Evolutionary conservation across 2,888 invertebrate species (phyloP).

Genomic region (Drosophila macrospina): DNA sequence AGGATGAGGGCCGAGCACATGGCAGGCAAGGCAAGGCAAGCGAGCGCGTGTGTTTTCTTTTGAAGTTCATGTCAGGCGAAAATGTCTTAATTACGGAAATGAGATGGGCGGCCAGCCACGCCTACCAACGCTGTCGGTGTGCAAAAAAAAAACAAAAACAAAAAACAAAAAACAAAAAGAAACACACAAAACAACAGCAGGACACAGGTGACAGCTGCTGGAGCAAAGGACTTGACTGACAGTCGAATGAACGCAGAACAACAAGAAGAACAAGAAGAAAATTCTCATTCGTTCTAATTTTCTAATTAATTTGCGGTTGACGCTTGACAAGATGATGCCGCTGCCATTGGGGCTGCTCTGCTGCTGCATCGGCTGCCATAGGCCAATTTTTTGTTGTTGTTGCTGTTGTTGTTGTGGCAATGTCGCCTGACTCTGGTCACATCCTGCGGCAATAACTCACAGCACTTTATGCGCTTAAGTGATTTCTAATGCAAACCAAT

Average conservation of each 20-base stretch:
- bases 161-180: background rate
- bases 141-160: background rate
- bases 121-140: conserved; percentile 14
- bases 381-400: no score
- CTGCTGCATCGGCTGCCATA: no score
- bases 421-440: conserved; percentile 51
- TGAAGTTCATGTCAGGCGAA: conserved; percentile 70
- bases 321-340: conserved; percentile 21
- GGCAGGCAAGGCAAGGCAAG: background rate
- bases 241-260: conserved; percentile 21
- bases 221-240: conserved; percentile 5
- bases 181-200: conserved; percentile 1
- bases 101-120: conserved; percentile 15
- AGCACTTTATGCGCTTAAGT: conserved; percentile 81
- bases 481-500: conserved; percentile 82
- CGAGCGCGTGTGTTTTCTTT: conserved; percentile 48
- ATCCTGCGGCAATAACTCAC: conserved; percentile 81
- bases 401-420: no score
- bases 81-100: conserved; percentile 71
- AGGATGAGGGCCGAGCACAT: background rate
- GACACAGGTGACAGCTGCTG: conserved; percentile 16
- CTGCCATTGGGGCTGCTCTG: background rate
- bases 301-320: conserved; percentile 68
- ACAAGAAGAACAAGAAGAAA: no score
- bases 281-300: conserved; percentile 45